phyloP scores from a whole-genome alignment of 1,140 invertebrate species.

The Eupeodes corollae region DNA sequence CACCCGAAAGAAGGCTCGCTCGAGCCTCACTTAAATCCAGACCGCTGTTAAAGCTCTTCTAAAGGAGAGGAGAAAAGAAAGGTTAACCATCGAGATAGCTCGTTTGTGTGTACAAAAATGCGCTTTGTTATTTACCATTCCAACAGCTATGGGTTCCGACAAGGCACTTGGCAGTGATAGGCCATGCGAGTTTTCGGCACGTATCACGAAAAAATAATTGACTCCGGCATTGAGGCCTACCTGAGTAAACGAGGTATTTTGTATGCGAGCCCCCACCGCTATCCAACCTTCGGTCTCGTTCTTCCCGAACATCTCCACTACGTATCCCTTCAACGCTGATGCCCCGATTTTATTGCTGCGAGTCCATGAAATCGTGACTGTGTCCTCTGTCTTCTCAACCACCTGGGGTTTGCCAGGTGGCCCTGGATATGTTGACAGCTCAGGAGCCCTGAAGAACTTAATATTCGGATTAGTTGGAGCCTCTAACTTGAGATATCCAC shows the following conservation, averaged over 20 bases:
- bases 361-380: slow-evolving; percentile 70
- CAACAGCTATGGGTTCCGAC: slow-evolving; percentile 49
- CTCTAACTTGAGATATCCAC: slow-evolving; percentile 63
- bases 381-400: slow-evolving; percentile 62
- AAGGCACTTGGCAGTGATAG: slow-evolving; percentile 54
- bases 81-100: not conserved
- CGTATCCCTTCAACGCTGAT: slow-evolving; percentile 70
- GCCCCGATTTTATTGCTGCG: slow-evolving; percentile 66
- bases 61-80: not conserved
- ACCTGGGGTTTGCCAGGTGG: slow-evolving; percentile 63
- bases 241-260: slow-evolving; percentile 52
- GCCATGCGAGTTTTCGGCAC: slow-evolving; percentile 78
- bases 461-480: slow-evolving; percentile 73
- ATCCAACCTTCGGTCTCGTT: slow-evolving; percentile 46
- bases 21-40: slow-evolving; percentile 49
- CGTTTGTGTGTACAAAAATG: not conserved
- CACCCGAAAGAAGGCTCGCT: slow-evolving; percentile 53
- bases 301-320: slow-evolving; percentile 54
- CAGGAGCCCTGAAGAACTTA: slow-evolving; percentile 66
- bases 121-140: slow-evolving; percentile 24
- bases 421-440: slow-evolving; percentile 61
- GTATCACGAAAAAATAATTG: slow-evolving; percentile 74
- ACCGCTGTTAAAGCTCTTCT: slow-evolving; percentile 42
- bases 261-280: slow-evolving; percentile 45
- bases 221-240: slow-evolving; percentile 57